Evolutionary conservation across 2,113 vertebrate species (phyloP).

Genomic region (Hipposideros armiger): DNA sequence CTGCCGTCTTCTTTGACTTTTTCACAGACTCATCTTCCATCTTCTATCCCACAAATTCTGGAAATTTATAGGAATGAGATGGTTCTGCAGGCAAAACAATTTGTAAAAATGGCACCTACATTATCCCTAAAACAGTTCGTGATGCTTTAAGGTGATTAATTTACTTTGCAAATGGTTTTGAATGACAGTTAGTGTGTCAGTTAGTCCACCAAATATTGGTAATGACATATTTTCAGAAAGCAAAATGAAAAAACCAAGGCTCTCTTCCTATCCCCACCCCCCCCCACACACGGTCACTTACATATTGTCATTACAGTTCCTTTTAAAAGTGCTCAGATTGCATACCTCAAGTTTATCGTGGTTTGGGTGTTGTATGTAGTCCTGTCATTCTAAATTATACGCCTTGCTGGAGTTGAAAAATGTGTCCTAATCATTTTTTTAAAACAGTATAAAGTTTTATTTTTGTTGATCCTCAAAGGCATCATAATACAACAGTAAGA

Average conservation of each 20-base stretch:
- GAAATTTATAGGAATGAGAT: not conserved
- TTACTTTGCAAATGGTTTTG: constrained; percentile 18
- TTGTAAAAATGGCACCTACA: not conserved
- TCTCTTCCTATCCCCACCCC: not conserved
- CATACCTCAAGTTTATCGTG: not conserved
- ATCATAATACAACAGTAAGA: not conserved
- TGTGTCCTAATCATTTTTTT: not conserved
- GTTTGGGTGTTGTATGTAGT: not conserved
- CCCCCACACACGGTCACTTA: not conserved
- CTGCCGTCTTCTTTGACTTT: not conserved
- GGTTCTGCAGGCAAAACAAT: not conserved
- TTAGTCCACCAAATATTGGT: not conserved
- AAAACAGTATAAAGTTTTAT: constrained; percentile 4
- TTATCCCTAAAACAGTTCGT: not conserved
- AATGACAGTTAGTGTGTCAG: not conserved
- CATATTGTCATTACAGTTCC: not conserved
- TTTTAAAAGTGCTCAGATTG: not conserved
- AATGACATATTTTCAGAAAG: not conserved
- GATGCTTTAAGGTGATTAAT: constrained; percentile 28
- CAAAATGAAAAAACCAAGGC: not conserved
- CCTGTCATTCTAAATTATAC: constrained; percentile 42
- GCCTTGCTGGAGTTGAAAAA: not conserved
- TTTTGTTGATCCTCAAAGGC: constrained; percentile 20
- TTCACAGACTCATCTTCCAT: not conserved
- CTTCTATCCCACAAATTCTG: not conserved